These are phyloP conservation scores for Serinus canaria DNA, from an alignment of 2,113 vertebrate genomes.

Conservation along the genomic window DNA sequence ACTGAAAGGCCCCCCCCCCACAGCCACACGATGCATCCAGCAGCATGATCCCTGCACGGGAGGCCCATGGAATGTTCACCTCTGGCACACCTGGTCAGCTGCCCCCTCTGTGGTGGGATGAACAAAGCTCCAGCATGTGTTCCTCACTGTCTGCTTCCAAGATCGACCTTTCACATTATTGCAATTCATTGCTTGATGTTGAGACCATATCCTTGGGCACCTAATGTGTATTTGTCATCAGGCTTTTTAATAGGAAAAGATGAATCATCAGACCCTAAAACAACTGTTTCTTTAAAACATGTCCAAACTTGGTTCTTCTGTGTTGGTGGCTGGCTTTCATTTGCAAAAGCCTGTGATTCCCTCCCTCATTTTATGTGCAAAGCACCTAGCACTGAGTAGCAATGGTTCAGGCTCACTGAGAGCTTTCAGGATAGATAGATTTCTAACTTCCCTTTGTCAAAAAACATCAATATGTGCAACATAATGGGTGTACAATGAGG, in stretches of 20 bases:
- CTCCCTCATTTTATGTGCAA: neutral
- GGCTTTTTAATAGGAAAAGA: neutral
- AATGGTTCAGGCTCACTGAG: neutral
- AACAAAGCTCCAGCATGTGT: neutral
- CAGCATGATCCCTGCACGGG: rapidly evolving
- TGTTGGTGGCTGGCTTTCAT: neutral
- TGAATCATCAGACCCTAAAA: neutral
- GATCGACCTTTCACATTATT: rapidly evolving
- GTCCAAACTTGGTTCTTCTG: neutral
- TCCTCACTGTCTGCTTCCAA: neutral
- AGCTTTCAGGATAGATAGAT: neutral
- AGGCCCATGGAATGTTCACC: rapidly evolving
- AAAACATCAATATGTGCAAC: neutral
- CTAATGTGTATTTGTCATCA: neutral
- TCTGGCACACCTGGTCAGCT: neutral
- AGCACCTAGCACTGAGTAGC: neutral
- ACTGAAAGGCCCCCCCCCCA: neutral
- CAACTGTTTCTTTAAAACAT: neutral
- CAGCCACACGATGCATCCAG: rapidly evolving
- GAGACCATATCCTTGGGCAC: neutral
- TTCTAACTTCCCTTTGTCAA: neutral
- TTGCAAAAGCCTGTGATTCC: neutral
- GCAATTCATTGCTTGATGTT: neutral
- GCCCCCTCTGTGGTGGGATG: neutral
- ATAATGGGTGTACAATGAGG: neutral